Evolutionary conservation across 2,888 invertebrate species (phyloP), one percentile per base, ranked within the genome.

Genomic region (Rugalucina vietnamica): DNA sequence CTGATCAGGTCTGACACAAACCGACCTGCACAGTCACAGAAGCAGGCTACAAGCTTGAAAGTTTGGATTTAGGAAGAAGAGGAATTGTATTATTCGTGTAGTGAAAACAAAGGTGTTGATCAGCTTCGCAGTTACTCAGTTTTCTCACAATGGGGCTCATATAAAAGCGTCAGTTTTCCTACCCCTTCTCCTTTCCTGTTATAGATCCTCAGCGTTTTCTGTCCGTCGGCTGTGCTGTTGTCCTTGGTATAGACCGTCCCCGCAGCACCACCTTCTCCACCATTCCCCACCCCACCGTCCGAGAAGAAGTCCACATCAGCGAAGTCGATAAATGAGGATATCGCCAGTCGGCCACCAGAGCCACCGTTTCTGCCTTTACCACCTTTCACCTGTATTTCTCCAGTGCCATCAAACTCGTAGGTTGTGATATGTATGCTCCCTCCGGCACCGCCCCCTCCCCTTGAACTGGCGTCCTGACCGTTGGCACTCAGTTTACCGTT

Each of bases 191-290:
- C 90, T 34, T 87, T 74, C 32, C 75, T 84, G 82, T 91, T 91
- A 80, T 91, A 91, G 10, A 91, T 86, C 37, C 72, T 84, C 32
- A 91, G 77, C 12, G 75, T 87, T 71, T 88, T 88, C 24, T 76
- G 75, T 34, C 85, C 86, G 34, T 81, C 80, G 3, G n/a, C 50
- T 12, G 82, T 78, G 12, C 50, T 85, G 54, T 34, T 70, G 32
- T 89, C 86, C 39, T 89, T 89, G 36, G 85, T 82, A 71, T 86
- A 90, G 49, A 91, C 88, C 14, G 92, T 92, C 0, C 92, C 92
- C 18, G 92, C 89, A 8, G 91, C 92, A 1, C 91, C 92, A 75
- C 82, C 89, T 76, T 92, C 91, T 14, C 88, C 89, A n/a, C 80
- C 85, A 1, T 34, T 71, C 18, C 88, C 88, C 5, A 71, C 65